phyloP scores from a whole-genome alignment of 1,140 invertebrate species.

The Triops longicaudatus region DNA sequence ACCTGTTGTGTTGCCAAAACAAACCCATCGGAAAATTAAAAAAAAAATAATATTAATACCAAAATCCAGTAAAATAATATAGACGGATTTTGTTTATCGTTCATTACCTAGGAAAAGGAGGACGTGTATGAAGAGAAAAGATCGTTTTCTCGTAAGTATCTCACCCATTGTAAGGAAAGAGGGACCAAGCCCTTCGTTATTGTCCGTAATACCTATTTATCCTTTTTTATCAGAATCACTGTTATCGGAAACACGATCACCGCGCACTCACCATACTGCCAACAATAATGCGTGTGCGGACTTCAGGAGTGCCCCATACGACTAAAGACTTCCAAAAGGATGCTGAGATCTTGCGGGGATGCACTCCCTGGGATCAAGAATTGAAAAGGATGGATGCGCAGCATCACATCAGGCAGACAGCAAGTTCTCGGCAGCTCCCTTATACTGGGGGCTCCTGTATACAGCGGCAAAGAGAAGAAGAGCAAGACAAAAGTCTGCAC shows the following conservation, averaged over 20 bases:
- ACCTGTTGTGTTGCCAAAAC: neutral
- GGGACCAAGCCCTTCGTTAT: neutral
- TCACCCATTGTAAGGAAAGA: neutral
- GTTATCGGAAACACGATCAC: neutral
- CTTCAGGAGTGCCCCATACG: neutral
- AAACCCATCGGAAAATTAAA: neutral
- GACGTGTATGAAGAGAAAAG: neutral
- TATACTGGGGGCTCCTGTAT: neutral
- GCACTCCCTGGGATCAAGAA: neutral
- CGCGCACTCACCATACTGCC: neutral
- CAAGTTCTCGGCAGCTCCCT: neutral
- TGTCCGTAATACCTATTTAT: neutral
- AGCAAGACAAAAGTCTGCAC: neutral
- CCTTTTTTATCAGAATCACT: neutral
- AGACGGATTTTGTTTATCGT: neutral
- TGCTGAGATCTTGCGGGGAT: slow-evolving; percentile 7
- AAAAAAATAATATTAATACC: neutral
- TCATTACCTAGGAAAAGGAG: neutral
- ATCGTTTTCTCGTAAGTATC: neutral
- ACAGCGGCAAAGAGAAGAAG: neutral
- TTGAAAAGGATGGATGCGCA: slow-evolving; percentile 10
- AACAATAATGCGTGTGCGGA: neutral
- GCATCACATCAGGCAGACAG: neutral
- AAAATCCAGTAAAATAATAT: neutral
- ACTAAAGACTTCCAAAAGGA: neutral